Base-by-base conservation (phyloP, 2,113 vertebrate genomes). In the Seriola dumerili region DNA sequence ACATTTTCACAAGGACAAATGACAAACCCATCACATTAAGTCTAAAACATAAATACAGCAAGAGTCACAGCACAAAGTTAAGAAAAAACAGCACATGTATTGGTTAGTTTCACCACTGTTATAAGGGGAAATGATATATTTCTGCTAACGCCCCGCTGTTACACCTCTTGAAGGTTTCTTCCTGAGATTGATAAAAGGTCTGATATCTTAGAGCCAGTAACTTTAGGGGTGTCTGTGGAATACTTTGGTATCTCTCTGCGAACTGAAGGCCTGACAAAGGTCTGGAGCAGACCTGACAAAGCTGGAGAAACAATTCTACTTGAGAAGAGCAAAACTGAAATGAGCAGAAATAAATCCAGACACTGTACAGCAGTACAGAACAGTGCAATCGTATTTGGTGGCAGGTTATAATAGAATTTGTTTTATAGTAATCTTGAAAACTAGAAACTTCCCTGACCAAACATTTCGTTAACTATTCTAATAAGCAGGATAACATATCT, bases 381-480 rank as follows among this genome's bases (percentile, higher is more conserved):
- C 94, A 95, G 94, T 95, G 95, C 96, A 95, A 95, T 92, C 85
- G 82, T 91, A 93, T 96, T 95, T 95, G 94, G 95, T 96, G 95
- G 93, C 92, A 95, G 94, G 90, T 94, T 93, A 88, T 86, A 93
- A 93, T 91, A 92, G 81, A 90, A 93, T 92, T 89, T 92, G 87
- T 91, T 89, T 92, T 89, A 86, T 90, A 93, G 85, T 80, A 80
- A 92, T 93, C 83, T 90, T 89, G 80, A 93, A 88, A 89, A 93
- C 84, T 84, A 89, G 68, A 89, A 89, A 93, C 83, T 58, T 95
- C 94, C 94, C 95, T 95, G 95, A 95, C 93, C 92, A 91, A 88
- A 93, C 84, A 86, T 91, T 80, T 92, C 17, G 36, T 76, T 52
- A 69, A 88, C 88, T 91, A 87, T 34, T 81, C 85, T 78, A 88